Conservation (phyloP, 2,113 vertebrate species). For the Scopus umbretta region DNA sequence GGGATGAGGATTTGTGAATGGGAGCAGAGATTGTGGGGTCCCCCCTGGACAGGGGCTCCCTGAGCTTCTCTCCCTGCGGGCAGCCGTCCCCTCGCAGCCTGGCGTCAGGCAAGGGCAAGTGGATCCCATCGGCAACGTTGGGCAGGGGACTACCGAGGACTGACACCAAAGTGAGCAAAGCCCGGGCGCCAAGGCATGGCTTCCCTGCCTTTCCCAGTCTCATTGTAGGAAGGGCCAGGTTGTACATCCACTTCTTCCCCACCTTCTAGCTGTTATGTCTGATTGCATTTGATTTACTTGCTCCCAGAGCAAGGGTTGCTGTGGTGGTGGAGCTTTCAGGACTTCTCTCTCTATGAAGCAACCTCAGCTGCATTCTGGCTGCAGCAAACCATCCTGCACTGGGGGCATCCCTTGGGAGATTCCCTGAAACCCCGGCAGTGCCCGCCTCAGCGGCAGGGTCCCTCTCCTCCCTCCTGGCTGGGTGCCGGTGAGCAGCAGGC, state of each 20-base stretch:
- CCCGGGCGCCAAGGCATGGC: background rate
- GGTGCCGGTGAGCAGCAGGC: background rate
- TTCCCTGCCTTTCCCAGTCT: background rate
- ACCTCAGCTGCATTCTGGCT: background rate
- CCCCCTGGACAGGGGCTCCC: background rate
- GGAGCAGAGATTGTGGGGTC: rapidly evolving
- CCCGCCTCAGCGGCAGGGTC: background rate
- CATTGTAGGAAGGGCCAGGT: background rate
- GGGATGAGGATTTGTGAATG: background rate
- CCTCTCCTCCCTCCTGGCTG: background rate
- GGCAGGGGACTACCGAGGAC: background rate
- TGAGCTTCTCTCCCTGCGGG: background rate
- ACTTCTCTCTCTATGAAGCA: background rate
- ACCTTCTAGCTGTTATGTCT: background rate
- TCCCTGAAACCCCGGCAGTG: background rate
- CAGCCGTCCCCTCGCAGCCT: rapidly evolving
- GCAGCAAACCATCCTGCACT: background rate
- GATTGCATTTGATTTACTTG: background rate
- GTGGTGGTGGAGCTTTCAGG: background rate
- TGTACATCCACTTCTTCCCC: background rate
- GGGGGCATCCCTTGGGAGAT: background rate
- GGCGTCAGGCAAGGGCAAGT: background rate
- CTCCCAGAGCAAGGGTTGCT: background rate
- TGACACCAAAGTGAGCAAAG: background rate
- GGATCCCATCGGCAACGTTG: rapidly evolving